phyloP scores from a whole-genome alignment of 1,140 invertebrate genomes.

The Mactra quadrangularis region DNA sequence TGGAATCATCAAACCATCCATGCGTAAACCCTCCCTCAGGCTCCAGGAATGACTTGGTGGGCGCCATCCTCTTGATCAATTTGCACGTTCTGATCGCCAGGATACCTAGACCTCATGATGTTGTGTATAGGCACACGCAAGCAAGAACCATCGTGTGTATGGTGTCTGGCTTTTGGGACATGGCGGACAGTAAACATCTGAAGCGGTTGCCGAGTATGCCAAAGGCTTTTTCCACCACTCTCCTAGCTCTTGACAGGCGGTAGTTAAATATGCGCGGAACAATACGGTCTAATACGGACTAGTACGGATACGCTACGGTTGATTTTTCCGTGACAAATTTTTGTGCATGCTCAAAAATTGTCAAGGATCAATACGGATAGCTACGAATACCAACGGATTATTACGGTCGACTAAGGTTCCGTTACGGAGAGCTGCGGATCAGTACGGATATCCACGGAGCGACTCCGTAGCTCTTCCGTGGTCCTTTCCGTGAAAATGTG shows the following conservation, averaged over 20 bases:
- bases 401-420: no score
- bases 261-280: conserved; percentile 84
- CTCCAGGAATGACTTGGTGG: conserved; percentile 29
- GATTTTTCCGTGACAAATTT: no score
- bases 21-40: conserved; percentile 8
- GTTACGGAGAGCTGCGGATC: no score
- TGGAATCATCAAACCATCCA: conserved; percentile 3
- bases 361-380: no score
- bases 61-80: conserved; percentile 31
- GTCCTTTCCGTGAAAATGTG: no score
- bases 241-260: conserved; percentile 78
- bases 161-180: conserved; percentile 48
- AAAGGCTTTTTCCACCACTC: conserved; percentile 85
- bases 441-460: no score
- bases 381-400: no score
- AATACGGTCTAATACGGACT: no score
- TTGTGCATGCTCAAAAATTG: no score
- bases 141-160: conserved; percentile 57
- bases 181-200: conserved; percentile 45
- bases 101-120: conserved; percentile 47
- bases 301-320: no score
- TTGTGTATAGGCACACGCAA: conserved; percentile 66
- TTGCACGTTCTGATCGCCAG: conserved; percentile 5
- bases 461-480: no score
- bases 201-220: conserved; percentile 82